Evolutionary conservation across 1,140 invertebrate genomes (phyloP).

Genomic region (Hylaeus anthracinus): DNA sequence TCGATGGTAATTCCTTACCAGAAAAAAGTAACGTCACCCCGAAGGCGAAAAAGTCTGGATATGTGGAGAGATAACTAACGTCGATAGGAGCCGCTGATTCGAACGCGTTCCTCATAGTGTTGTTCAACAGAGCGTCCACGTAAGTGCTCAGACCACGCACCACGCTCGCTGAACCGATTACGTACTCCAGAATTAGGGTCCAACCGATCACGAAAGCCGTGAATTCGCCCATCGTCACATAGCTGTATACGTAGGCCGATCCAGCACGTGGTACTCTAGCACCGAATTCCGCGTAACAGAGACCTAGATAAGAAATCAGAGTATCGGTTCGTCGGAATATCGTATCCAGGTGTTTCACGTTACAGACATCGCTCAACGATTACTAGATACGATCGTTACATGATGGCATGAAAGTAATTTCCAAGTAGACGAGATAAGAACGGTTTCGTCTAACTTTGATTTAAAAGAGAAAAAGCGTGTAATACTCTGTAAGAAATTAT

Average conservation of each 20-base stretch:
- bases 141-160: constrained; percentile 88
- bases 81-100: constrained; percentile 82
- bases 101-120: constrained; percentile 84
- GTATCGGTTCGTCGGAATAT: neutral
- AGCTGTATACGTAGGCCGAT: constrained; percentile 94
- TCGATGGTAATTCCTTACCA: constrained; percentile 68
- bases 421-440: too few relatives aligned
- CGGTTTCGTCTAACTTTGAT: too few relatives aligned
- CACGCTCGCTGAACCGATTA: constrained; percentile 91
- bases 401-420: too few relatives aligned
- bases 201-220: constrained; percentile 91
- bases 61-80: constrained; percentile 82
- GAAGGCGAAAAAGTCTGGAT: constrained; percentile 87
- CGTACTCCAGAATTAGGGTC: constrained; percentile 95
- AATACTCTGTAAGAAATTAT: too few relatives aligned
- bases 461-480: too few relatives aligned
- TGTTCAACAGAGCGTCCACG: constrained; percentile 85
- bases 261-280: constrained; percentile 93
- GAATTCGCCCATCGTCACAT: constrained; percentile 93
- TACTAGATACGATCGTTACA: too few relatives aligned
- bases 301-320: constrained; percentile 78
- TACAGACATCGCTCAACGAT: too few relatives aligned
- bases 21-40: constrained; percentile 83
- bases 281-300: constrained; percentile 95
- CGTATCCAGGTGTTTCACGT: too few relatives aligned